Percentiles rank a stretch among this genome's conserved stretches.
These are phyloP conservation scores for Thaleichthys pacificus DNA, from an alignment of 2,797 vertebrate species.

Conservation along the genomic window DNA sequence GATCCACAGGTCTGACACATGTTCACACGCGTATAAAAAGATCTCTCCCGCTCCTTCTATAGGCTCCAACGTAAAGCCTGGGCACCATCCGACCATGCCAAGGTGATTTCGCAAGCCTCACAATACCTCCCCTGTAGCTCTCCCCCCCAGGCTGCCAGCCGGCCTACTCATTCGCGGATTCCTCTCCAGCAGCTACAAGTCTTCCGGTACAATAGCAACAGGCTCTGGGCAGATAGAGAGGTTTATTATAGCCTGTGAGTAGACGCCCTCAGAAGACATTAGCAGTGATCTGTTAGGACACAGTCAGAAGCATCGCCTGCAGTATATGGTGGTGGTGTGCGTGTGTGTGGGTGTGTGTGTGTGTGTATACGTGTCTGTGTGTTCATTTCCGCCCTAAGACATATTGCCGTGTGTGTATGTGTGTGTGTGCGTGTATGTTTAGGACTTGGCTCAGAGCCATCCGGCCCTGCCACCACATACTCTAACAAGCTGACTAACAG, in stretches of 20 bases:
- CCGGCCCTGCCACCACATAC: neutral
- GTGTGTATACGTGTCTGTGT: constrained; percentile 6
- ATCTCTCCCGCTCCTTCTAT: neutral
- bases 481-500: constrained; percentile 15
- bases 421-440: constrained; percentile 3
- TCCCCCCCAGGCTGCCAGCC: neutral
- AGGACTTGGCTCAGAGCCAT: constrained; percentile 12
- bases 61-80: neutral
- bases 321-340: constrained; percentile 5
- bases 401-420: neutral
- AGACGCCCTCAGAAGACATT: constrained; percentile 40
- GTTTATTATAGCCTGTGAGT: constrained; percentile 40
- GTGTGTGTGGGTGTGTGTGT: constrained; percentile 15
- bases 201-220: constrained; percentile 41
- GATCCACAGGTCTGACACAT: neutral
- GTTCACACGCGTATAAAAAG: neutral
- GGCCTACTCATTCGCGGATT: too few species aligned
- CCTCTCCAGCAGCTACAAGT: constrained; percentile 22
- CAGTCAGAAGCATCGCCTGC: constrained; percentile 29
- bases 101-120: constrained; percentile 8
- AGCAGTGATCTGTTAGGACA: constrained; percentile 45
- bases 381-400: neutral
- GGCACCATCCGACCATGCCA: neutral
- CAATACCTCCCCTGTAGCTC: constrained; percentile 8
- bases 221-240: constrained; percentile 6